Base-by-base conservation (phyloP, 2,113 vertebrate genomes). In the Zosterops lateralis region DNA sequence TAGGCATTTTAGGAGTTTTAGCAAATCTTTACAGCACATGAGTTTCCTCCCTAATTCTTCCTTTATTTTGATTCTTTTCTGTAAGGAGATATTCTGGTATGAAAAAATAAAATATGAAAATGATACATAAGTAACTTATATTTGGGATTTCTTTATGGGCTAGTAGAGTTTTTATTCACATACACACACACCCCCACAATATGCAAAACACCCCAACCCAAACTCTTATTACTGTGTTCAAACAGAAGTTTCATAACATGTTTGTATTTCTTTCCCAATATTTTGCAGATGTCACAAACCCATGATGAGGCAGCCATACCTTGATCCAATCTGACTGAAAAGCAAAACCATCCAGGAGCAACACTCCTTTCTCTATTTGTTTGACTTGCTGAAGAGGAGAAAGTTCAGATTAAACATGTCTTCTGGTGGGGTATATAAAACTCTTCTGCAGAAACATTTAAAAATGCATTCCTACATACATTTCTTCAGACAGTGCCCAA, bases 111-210 rank as follows among this genome's bases (percentile, higher is more conserved):
- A 86, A 64, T 25, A 45, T 34, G 29, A 38, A 84, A 92, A 50
- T 29, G 1, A 54, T 26, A 50, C 7, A 3, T 9, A 51, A 36
- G 7, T 62, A 42, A 53, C 32, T 92, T 47, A 71, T 76, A 57
- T 4, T 38, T 12, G 12, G 22, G 22, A 58, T 54, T 60, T 47
- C 14, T 80, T 53, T 48, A 68, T 31, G 12, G 42, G 21, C 8
- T 53, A 60, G 32, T 71, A 60, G 17, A 47, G 10, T 22, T 45
- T 85, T 81, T 68, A 61, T 56, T 70, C 9, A 60, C 36, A 42
- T 4, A 34, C 3, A 28, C 13, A 34, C 7, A 25, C 24, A 4
- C 20, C 34, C 20, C 19, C 44, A 17, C 0, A 0, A 45, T 38
- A n/a, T 14, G 10, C 15, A 58, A 66, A 72, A 18, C 38, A 22